These are phyloP conservation scores for Atta colombica DNA, from an alignment of 1,140 invertebrate genomes.

Conservation along the genomic window DNA sequence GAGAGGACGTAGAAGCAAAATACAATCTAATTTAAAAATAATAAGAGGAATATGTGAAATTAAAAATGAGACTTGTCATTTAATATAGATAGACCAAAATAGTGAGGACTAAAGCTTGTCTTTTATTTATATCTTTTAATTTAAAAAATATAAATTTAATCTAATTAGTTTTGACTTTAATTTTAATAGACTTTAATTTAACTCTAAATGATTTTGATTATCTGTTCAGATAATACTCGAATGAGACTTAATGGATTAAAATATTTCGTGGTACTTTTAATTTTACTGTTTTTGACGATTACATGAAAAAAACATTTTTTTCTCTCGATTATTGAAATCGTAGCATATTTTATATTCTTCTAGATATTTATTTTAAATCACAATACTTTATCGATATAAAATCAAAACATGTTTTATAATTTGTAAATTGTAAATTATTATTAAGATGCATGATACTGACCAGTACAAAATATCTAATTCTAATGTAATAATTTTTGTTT, in stretches of 20 bases:
- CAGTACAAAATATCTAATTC: not conserved
- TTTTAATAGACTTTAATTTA: not conserved
- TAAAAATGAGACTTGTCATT: too few relatives aligned
- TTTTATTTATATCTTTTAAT: not conserved
- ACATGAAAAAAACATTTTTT: not conserved
- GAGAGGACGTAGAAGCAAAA: not conserved
- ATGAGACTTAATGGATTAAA: too few relatives aligned
- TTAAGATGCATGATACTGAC: not conserved
- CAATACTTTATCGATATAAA: not conserved
- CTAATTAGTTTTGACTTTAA: conserved; percentile 18
- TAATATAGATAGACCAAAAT: not conserved
- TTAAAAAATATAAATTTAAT: conserved; percentile 29
- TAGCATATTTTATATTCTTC: not conserved
- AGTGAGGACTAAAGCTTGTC: not conserved
- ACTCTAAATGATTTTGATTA: too few relatives aligned
- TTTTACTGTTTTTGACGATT: conserved; percentile 11
- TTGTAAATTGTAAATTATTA: not conserved
- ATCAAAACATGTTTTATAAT: not conserved
- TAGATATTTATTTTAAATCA: conserved; percentile 3
- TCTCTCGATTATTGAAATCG: not conserved
- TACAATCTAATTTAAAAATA: conserved; percentile 4
- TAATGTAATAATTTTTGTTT: not conserved
- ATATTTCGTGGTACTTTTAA: too few relatives aligned
- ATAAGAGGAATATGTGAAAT: not conserved
- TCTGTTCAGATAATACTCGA: too few relatives aligned